Evolutionary conservation across 1,140 invertebrate species (phyloP).

Genomic region (Anoplophora glabripennis): DNA sequence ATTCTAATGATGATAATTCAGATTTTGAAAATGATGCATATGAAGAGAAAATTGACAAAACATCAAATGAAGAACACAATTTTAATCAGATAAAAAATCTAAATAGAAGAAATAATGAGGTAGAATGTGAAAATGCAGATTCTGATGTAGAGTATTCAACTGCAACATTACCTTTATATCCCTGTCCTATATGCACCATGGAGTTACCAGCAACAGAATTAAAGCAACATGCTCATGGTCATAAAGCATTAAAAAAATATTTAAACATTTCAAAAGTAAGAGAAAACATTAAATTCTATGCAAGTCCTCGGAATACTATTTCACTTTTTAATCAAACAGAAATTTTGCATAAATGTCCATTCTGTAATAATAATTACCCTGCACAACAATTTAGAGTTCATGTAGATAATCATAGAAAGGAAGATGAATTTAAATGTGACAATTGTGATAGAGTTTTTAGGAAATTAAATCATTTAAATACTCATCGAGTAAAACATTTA

Average conservation of each 20-base stretch:
- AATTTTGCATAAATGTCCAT: slow-evolving; percentile 24
- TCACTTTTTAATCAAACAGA: slow-evolving; percentile 4
- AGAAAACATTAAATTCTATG: slow-evolving; percentile 16
- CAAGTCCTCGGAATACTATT: background rate
- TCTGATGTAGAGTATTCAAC: background rate
- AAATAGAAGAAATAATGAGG: background rate
- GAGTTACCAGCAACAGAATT: slow-evolving; percentile 27
- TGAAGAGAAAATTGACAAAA: background rate
- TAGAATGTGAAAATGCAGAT: slow-evolving; percentile 3
- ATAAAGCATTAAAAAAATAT: slow-evolving; percentile 32
- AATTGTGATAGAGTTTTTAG: slow-evolving; percentile 30
- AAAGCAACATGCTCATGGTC: slow-evolving; percentile 24
- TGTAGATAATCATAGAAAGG: slow-evolving; percentile 24
- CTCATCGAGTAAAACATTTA: slow-evolving; percentile 29
- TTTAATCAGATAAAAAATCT: background rate
- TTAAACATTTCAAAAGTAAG: slow-evolving; percentile 28
- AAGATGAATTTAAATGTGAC: slow-evolving; percentile 29
- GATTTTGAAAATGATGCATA: background rate
- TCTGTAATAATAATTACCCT: slow-evolving; percentile 17
- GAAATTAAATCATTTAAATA: slow-evolving; percentile 31
- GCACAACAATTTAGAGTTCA: slow-evolving; percentile 25
- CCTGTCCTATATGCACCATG: slow-evolving; percentile 32
- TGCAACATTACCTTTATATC: slow-evolving; percentile 10
- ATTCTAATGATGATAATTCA: background rate
- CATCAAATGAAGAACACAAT: background rate